Conservation (phyloP, 2,888 invertebrate genomes). For the Coenonympha arcania region DNA sequence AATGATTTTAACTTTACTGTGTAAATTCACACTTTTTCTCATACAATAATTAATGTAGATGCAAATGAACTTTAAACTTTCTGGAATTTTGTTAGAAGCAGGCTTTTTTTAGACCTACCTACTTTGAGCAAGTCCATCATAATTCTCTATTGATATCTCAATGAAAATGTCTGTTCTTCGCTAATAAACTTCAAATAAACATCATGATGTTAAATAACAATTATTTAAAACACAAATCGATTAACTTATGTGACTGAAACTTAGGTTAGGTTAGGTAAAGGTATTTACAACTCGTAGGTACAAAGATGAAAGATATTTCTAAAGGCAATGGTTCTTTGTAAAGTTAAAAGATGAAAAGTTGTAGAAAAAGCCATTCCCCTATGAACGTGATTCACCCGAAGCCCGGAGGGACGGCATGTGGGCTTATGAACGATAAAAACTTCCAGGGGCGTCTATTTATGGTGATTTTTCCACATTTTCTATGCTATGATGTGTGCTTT, state of each 20-base stretch:
- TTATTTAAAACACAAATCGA: not conserved
- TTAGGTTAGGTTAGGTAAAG: not conserved
- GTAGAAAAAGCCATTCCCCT: slow-evolving; percentile 40
- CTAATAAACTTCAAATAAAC: too few relatives aligned
- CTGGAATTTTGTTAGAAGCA: too few relatives aligned
- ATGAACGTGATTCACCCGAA: slow-evolving; percentile 55
- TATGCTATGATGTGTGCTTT: slow-evolving; percentile 53
- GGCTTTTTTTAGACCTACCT: too few relatives aligned
- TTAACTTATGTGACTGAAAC: not conserved
- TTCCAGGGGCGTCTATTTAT: slow-evolving; percentile 62
- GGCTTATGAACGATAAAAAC: slow-evolving; percentile 67
- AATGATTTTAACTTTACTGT: too few relatives aligned
- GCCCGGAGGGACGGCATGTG: slow-evolving; percentile 50
- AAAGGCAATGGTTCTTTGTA: slow-evolving; percentile 19
- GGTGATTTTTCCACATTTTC: slow-evolving; percentile 44
- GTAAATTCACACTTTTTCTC: too few relatives aligned
- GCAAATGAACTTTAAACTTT: too few relatives aligned
- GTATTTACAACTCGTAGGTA: not conserved
- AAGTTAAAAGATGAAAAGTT: slow-evolving; percentile 18
- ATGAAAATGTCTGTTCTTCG: too few relatives aligned
- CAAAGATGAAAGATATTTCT: not conserved
- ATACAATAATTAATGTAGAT: too few relatives aligned
- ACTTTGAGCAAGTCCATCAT: too few relatives aligned
- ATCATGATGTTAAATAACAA: too few relatives aligned
- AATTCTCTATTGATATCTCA: too few relatives aligned